A percentile compares a stretch with the other conserved stretches of the same genome.
These are phyloP conservation scores for Zelostemma sp. DNA, from an alignment of 1,140 invertebrate genomes.

Conservation along the genomic window DNA sequence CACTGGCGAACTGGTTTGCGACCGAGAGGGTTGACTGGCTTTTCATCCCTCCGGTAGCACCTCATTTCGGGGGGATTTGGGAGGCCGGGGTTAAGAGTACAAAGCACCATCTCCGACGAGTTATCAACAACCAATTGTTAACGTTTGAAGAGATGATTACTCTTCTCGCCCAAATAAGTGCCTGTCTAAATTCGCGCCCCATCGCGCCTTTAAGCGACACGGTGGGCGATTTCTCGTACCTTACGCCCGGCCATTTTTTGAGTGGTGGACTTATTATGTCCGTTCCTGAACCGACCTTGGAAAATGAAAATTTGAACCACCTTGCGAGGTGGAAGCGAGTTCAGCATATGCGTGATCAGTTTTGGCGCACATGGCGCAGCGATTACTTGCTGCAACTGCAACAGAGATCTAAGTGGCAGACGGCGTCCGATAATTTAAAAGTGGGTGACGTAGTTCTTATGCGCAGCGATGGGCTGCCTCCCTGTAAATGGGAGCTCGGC, in stretches of 20 bases:
- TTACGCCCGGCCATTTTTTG: constrained; percentile 1
- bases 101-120: constrained; percentile 21
- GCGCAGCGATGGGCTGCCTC: constrained; percentile 7
- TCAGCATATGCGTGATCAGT: constrained; percentile 8
- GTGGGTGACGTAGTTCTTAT: constrained; percentile 24
- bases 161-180: too few species aligned
- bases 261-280: too few species aligned
- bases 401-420: constrained; percentile 13
- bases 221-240: background rate
- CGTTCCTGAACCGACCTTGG: too few species aligned
- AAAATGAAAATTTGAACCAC: background rate
- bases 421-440: background rate
- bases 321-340: background rate
- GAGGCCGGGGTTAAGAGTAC: constrained; percentile 36
- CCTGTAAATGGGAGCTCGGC: constrained; percentile 17
- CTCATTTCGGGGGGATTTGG: constrained; percentile 40
- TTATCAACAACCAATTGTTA: constrained; percentile 16
- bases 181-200: constrained; percentile 40
- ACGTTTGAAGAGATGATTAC: constrained; percentile 39
- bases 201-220: constrained; percentile 9
- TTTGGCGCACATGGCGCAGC: constrained; percentile 18
- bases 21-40: background rate
- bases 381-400: constrained; percentile 19
- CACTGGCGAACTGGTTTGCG: background rate
- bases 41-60: constrained; percentile 20